Evolutionary conservation across 2,113 vertebrate species (phyloP).

Genomic region (Proteles cristata): DNA sequence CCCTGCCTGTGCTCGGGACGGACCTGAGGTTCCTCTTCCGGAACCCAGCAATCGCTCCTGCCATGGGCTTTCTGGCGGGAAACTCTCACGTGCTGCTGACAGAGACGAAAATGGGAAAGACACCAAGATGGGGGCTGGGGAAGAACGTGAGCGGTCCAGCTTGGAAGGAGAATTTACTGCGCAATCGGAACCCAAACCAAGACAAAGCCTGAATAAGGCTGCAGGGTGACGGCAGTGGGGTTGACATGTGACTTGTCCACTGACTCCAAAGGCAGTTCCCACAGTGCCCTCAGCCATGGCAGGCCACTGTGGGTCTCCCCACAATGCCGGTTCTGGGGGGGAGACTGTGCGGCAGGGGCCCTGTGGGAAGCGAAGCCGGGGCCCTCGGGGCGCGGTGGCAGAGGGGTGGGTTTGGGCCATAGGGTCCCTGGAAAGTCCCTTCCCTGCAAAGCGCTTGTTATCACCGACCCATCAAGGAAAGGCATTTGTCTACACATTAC

Average conservation of each 20-base stretch:
- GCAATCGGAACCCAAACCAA: neutral
- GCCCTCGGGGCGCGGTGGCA: neutral
- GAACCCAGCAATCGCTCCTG: neutral
- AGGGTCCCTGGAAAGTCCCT: neutral
- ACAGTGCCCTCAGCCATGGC: neutral
- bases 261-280: neutral
- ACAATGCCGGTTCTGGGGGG: neutral
- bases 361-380: neutral
- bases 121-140: neutral
- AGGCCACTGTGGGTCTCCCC: neutral
- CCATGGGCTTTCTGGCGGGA: neutral
- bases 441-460: neutral
- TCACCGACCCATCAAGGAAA: neutral
- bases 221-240: accelerated
- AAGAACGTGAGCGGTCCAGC: neutral
- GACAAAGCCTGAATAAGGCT: neutral
- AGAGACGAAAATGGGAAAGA: neutral
- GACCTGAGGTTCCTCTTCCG: neutral
- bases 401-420: neutral
- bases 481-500: neutral
- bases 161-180: accelerated
- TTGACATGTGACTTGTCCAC: accelerated
- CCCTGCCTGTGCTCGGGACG: accelerated
- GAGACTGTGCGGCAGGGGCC: no score
- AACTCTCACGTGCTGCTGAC: neutral